Base-by-base conservation (phyloP, 1,140 invertebrate species). In the Orussus abietinus region DNA sequence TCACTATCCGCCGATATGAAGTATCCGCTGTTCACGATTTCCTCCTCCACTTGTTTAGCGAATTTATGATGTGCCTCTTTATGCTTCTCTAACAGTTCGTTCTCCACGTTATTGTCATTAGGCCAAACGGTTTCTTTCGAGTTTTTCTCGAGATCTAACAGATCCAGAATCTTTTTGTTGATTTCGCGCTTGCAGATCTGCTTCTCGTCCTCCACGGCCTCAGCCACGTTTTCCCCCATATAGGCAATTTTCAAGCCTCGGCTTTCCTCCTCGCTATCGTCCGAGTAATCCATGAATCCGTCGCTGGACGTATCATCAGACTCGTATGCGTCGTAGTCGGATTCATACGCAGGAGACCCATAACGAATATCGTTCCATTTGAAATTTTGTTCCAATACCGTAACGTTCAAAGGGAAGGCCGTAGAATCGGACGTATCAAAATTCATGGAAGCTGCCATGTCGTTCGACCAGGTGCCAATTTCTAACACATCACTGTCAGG, bases 401-500 rank as follows among this genome's bases (percentile, higher is more conserved):
- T 58, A 0, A 66, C 36, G 29, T 66, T 60, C 4, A 55, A 19
- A 1, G 64, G 56, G 38, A 67, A 60, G 3, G 60, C 44, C 21
- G 61, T 41, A 11, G 56, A 46, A 41, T 53, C 47, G 1, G 57
- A 42, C 0, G 37, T 20, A 22, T 51, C 51, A 7, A 63, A 65
- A 20, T 49, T 49, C 39, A 62, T 57, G 0, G 61, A 42, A 34
- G 48, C 53, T 0, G 85, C 84, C 88, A 92, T 90, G 12, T 92
- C 88, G 65, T 92, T 93, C 1, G 85, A 87, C 90, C 89, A 93
- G 0, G 84, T 92, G n/a, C 89, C 89, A 39, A 93, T 91, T 66
- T 90, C 88, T 54, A 90, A 78, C 53, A 79, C 75, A 38, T 77
- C 68, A 32, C 72, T 71, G 15, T 74, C 56, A 5, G 25, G 40